A percentile compares a stretch with the other conserved stretches of the same genome.
These are phyloP conservation scores for Loriculus beryllinus DNA, from an alignment of 2,797 vertebrate genomes.

Conservation along the genomic window DNA sequence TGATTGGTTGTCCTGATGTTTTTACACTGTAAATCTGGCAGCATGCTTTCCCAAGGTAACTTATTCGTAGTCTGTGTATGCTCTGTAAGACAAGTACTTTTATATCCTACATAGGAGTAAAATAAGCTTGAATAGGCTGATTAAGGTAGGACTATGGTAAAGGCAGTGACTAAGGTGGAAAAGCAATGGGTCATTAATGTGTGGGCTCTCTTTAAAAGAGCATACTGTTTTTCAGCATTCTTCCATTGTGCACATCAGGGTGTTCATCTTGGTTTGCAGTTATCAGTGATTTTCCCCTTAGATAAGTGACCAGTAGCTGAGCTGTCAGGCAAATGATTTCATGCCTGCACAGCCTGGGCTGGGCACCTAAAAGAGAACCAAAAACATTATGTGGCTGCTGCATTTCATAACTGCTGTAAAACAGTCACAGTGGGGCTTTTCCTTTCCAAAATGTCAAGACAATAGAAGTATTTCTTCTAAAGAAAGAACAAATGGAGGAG, in stretches of 20 bases:
- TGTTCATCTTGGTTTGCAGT: slow-evolving; percentile 54
- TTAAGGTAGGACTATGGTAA: neutral
- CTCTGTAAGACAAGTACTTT: neutral
- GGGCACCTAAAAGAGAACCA: slow-evolving; percentile 11
- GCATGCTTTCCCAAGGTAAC: neutral
- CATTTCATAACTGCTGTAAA: slow-evolving; percentile 46
- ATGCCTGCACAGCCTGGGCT: neutral
- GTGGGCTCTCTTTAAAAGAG: neutral
- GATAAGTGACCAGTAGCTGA: slow-evolving; percentile 43
- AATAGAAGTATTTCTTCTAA: slow-evolving; percentile 55
- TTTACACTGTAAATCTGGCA: neutral
- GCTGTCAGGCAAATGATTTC: slow-evolving; percentile 8
- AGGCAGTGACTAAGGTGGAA: slow-evolving; percentile 9
- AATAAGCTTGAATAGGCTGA: neutral
- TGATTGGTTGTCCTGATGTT: neutral
- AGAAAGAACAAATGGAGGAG: slow-evolving; percentile 55
- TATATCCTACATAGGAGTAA: neutral
- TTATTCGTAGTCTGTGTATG: neutral
- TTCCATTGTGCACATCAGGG: neutral
- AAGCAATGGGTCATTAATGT: neutral
- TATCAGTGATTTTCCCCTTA: slow-evolving; percentile 44
- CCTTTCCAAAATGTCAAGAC: slow-evolving; percentile 56
- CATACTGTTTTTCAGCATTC: slow-evolving; percentile 8
- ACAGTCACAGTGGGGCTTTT: slow-evolving; percentile 50
- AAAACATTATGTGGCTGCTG: neutral